Conservation (phyloP, 2,113 vertebrate genomes). For the Silurus asotus region DNA sequence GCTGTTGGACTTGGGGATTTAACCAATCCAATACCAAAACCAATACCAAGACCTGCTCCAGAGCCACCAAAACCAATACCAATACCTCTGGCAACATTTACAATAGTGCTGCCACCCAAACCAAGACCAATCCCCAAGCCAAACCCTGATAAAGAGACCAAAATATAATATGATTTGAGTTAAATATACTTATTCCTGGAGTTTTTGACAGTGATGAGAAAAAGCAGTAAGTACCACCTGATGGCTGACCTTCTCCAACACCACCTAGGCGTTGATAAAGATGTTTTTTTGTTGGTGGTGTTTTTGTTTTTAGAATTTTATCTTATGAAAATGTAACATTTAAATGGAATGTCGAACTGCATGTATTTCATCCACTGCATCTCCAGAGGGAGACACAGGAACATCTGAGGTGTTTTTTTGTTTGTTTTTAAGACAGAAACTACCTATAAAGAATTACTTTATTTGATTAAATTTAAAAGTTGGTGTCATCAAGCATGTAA, state of each 20-base stretch:
- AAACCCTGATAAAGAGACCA: conserved; percentile 8
- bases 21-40: neutral
- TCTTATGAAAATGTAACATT: neutral
- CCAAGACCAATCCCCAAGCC: conserved; percentile 1
- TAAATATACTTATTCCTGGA: neutral
- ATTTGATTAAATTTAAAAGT: neutral
- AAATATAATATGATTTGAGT: neutral
- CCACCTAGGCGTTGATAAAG: neutral
- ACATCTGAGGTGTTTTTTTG: conserved; percentile 30
- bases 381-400: conserved; percentile 54
- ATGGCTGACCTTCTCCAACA: neutral
- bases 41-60: neutral
- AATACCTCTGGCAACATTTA: conserved; percentile 22
- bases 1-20: conserved; percentile 2
- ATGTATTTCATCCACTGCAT: conserved; percentile 34
- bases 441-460: neutral
- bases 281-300: too few relatives aligned
- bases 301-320: too few relatives aligned
- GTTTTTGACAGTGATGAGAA: neutral
- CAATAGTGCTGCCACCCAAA: neutral
- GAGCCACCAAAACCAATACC: conserved; percentile 27
- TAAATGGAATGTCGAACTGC: neutral
- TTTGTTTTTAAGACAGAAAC: too few relatives aligned
- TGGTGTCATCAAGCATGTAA: neutral
- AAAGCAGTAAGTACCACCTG: neutral